phyloP scores from a whole-genome alignment of 2,888 invertebrate species.

The Lepidochitona cinerea region DNA sequence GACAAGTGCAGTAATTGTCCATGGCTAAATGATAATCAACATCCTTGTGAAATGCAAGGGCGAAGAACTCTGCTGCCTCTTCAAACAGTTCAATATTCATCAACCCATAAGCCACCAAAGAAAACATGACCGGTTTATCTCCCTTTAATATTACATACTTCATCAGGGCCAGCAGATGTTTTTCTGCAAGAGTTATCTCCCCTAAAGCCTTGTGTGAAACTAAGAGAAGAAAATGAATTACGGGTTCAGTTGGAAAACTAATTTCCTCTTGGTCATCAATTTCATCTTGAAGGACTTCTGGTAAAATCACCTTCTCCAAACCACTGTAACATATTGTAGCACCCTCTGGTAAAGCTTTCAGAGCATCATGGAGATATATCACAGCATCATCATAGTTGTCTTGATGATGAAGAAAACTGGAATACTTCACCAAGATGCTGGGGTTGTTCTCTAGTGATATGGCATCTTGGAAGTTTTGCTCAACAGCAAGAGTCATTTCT shows the following conservation, averaged over 20 bases:
- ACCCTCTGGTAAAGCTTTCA: slow-evolving; percentile 32
- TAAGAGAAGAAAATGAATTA: slow-evolving; percentile 63
- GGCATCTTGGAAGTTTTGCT: slow-evolving; percentile 64
- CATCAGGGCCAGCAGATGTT: slow-evolving; percentile 52
- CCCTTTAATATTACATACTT: slow-evolving; percentile 49
- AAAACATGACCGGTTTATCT: slow-evolving; percentile 54
- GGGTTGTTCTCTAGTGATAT: slow-evolving; percentile 54
- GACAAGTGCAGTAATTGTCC: slow-evolving; percentile 63
- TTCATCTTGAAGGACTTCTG: slow-evolving; percentile 66
- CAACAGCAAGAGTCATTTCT: slow-evolving; percentile 59
- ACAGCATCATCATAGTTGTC: slow-evolving; percentile 62
- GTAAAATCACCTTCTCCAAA: slow-evolving; percentile 66
- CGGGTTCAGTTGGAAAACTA: slow-evolving; percentile 56
- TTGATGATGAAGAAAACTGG: slow-evolving; percentile 66
- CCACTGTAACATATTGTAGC: slow-evolving; percentile 58
- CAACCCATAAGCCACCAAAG: slow-evolving; percentile 65
- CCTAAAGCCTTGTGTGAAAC: slow-evolving; percentile 60
- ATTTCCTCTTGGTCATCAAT: slow-evolving; percentile 65
- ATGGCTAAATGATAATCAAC: slow-evolving; percentile 58
- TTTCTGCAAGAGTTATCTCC: slow-evolving; percentile 54
- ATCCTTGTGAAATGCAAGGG: slow-evolving; percentile 51
- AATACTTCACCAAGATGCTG: slow-evolving; percentile 64
- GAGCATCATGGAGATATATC: slow-evolving; percentile 54
- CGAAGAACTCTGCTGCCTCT: slow-evolving; percentile 62
- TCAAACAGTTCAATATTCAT: slow-evolving; percentile 63